Conservation (phyloP, 1,140 invertebrate species). For the Trypoxylus dichotomus region DNA sequence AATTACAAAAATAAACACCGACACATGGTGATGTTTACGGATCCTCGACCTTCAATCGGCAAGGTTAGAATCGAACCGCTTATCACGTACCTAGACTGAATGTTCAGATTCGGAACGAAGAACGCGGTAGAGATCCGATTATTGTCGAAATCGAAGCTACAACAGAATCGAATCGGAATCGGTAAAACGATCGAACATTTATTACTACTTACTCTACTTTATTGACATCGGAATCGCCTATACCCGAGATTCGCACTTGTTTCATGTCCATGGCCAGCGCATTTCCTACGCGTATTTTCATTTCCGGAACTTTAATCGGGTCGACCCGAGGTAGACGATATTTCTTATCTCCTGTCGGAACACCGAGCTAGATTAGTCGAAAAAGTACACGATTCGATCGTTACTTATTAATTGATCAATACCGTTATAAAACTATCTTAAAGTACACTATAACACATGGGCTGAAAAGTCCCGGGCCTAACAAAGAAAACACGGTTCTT, state of each 20-base stretch:
- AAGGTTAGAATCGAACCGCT: background rate
- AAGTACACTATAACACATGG: too few species aligned
- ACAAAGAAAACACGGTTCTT: too few species aligned
- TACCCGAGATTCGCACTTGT: background rate
- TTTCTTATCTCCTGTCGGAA: background rate
- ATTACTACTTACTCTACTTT: background rate
- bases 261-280: background rate
- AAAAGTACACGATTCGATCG: too few species aligned
- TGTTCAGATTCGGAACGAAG: background rate
- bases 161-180: background rate
- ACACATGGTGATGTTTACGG: background rate
- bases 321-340: background rate
- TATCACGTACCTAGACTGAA: background rate
- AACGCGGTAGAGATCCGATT: background rate
- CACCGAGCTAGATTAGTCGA: background rate
- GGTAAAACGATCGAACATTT: background rate
- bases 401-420: too few species aligned
- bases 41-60: background rate
- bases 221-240: background rate
- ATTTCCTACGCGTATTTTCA: background rate
- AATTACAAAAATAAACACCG: background rate
- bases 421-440: too few species aligned
- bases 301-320: background rate
- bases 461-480: too few species aligned
- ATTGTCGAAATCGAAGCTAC: background rate